Base-by-base conservation (phyloP, 2,888 invertebrate genomes). In the Tribolium freemani region DNA sequence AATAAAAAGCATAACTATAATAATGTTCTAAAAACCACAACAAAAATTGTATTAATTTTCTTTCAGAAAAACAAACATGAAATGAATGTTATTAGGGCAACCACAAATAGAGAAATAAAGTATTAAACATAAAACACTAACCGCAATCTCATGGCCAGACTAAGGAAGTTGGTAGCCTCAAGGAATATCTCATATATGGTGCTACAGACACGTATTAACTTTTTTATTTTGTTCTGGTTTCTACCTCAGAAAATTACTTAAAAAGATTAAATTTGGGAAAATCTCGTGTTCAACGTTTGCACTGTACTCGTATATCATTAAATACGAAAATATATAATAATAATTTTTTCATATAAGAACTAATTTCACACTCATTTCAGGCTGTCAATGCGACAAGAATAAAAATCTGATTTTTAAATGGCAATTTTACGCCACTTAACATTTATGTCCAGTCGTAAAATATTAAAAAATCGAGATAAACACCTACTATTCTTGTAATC, bases 1-100 rank as follows among this genome's bases (percentile, higher is more conserved):
- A 50, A n/a, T n/a, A n/a, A 30, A 26, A 30, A 54, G 26, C 26
- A 26, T 3, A 26, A 38, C 4, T 38, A 3, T 38, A 57, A 57
- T 38, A 38, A n/a, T 57, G 31, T 0, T 13, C 58, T 38, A 58
- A 58, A 58, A 46, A 11, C 45, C 30, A 58, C 11, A 44, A 44
- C 58, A 16, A 45, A 58, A 58, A 38, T 48, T 16, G 16, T 48
- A 48, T 48, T 45, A 45, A 58, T 58, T 58, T 58, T 38, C 20
- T 8, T 8, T 8, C 57, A 30, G 53, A 38, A 38, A 38, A 38
- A 38, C 38, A 38, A 38, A 38, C 30, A 44, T 20, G 5, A 38
- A 38, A 38, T n/a, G n/a, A 38, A 38, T 38, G 38, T 38, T 38
- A 30, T 54, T 54, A 54, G 10, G 13, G 54, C 31, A 8, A 54